phyloP scores from a whole-genome alignment of 2,888 invertebrate genomes.

The Cyclophora punctaria region DNA sequence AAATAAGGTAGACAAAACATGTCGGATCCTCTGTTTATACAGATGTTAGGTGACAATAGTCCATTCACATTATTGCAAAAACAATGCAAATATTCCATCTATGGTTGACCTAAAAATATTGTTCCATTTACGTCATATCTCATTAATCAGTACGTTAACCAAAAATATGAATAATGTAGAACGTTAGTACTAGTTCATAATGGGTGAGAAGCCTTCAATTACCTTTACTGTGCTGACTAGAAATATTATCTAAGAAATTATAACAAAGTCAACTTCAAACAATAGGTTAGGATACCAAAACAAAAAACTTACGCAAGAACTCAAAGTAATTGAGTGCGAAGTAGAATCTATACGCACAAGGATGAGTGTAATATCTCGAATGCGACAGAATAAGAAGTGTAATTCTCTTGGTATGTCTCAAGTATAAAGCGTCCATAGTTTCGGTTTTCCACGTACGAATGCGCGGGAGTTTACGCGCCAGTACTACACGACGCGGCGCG shows the following conservation, averaged over 20 bases:
- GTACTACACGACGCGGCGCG: constrained; percentile 57
- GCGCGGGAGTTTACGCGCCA: constrained; percentile 48
- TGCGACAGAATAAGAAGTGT: background rate
- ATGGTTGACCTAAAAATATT: background rate
- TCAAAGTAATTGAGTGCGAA: too few relatives aligned
- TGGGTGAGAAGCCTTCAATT: too few relatives aligned
- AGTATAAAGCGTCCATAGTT: constrained; percentile 29
- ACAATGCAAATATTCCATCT: constrained; percentile 1
- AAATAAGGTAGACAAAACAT: too few relatives aligned
- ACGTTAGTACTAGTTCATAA: background rate
- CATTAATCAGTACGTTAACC: background rate
- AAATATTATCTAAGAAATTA: too few relatives aligned
- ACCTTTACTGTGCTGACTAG: too few relatives aligned
- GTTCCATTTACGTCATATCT: background rate
- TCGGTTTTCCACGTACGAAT: constrained; percentile 60
- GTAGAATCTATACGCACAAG: too few relatives aligned
- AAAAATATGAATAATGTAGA: background rate
- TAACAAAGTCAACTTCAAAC: too few relatives aligned
- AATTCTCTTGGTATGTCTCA: constrained; percentile 27
- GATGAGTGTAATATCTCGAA: too few relatives aligned
- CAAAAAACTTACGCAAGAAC: too few relatives aligned
- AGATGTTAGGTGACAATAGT: too few relatives aligned
- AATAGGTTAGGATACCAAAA: too few relatives aligned
- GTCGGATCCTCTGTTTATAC: too few relatives aligned
- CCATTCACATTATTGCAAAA: background rate